These are phyloP conservation scores for Julus scanicus DNA, from an alignment of 2,888 invertebrate species.

Conservation along the genomic window DNA sequence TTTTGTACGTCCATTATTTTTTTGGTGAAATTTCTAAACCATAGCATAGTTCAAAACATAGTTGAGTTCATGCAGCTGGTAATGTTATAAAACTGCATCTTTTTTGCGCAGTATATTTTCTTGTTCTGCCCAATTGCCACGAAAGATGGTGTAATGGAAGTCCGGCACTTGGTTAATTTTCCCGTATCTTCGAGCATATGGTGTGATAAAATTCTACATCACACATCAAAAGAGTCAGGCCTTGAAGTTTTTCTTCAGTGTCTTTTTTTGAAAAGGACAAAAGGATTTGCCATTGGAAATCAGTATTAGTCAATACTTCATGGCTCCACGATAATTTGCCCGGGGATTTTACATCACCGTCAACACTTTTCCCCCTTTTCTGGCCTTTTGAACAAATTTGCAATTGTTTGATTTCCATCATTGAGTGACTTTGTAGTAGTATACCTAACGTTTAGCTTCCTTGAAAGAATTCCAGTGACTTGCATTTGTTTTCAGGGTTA, in stretches of 20 bases:
- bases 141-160: too few relatives aligned
- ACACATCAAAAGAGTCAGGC: background rate
- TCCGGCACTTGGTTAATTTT: too few relatives aligned
- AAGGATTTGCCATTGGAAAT: conserved; percentile 17
- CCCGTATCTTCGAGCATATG: too few relatives aligned
- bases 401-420: conserved; percentile 40
- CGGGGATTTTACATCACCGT: background rate
- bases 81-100: background rate
- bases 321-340: background rate
- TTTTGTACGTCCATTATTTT: background rate
- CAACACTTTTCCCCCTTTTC: conserved; percentile 39
- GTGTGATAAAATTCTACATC: too few relatives aligned
- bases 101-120: too few relatives aligned
- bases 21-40: background rate
- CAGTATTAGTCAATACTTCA: conserved; percentile 30
- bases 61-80: background rate
- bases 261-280: conserved; percentile 13
- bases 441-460: conserved; percentile 47
- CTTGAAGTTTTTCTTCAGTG: conserved; percentile 22
- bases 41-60: background rate
- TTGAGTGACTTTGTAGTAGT: conserved; percentile 38
- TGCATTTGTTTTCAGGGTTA: conserved; percentile 55
- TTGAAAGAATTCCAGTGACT: conserved; percentile 52
- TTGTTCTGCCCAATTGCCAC: too few relatives aligned
- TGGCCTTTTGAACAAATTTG: conserved; percentile 21